A percentile compares a stretch with the other conserved stretches of the same genome.
phyloP scores from a whole-genome alignment of 2,888 invertebrate genomes.

The Tipula lateralis region DNA sequence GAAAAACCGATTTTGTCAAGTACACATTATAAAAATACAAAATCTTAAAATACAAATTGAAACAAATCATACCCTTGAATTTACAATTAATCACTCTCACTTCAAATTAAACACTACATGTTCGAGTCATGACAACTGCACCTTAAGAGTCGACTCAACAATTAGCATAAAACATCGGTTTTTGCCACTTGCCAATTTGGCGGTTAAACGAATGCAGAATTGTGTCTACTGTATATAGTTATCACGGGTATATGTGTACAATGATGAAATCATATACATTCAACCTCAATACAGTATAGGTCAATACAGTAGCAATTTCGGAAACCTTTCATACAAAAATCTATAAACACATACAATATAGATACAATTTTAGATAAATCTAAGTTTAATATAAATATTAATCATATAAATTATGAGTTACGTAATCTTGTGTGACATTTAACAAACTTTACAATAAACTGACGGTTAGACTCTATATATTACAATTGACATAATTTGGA shows the following conservation, averaged over 20 bases:
- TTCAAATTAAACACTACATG: neutral
- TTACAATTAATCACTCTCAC: slow-evolving; percentile 24
- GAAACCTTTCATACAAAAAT: neutral
- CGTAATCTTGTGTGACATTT: neutral
- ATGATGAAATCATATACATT: neutral
- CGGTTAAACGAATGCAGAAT: neutral
- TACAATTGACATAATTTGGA: neutral
- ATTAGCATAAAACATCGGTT: neutral
- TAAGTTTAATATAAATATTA: neutral
- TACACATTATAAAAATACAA: neutral
- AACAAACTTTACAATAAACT: neutral
- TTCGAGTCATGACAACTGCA: neutral
- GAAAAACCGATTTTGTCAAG: neutral
- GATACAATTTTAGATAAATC: neutral
- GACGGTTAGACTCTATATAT: neutral
- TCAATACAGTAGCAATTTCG: neutral
- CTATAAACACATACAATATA: too few relatives aligned
- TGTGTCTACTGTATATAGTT: neutral
- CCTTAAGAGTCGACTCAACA: neutral
- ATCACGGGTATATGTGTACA: neutral
- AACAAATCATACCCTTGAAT: neutral
- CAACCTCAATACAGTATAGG: neutral
- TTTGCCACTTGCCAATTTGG: neutral
- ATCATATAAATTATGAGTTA: neutral
- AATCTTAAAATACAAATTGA: neutral